These are phyloP conservation scores for Esox niger DNA, from an alignment of 2,113 vertebrate species.

Conservation along the genomic window DNA sequence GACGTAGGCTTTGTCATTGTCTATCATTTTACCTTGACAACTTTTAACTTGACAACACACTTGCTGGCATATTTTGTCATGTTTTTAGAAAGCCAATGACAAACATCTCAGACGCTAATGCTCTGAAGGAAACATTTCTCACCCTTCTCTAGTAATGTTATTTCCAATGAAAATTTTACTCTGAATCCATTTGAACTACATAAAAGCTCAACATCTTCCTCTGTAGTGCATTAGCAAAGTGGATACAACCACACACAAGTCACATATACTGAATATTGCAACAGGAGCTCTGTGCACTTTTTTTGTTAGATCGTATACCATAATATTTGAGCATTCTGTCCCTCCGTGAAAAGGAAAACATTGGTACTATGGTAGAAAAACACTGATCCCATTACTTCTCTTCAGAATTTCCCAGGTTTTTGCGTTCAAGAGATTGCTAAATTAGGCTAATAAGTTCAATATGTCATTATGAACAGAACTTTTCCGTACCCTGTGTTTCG, in stretches of 20 bases:
- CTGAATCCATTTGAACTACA: neutral
- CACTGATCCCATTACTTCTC: neutral
- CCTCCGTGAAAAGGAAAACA: neutral
- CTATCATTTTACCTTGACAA: neutral
- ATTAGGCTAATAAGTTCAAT: neutral
- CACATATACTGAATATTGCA: neutral
- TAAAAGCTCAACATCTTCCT: neutral
- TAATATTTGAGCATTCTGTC: neutral
- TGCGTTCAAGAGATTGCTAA: neutral
- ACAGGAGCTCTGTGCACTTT: neutral
- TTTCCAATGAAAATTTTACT: constrained; percentile 12
- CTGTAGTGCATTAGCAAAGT: neutral
- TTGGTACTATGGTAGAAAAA: neutral
- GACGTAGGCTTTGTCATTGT: neutral
- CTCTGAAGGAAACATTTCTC: constrained; percentile 1
- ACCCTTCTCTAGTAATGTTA: constrained; percentile 1
- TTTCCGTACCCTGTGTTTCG: neutral
- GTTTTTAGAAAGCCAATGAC: neutral
- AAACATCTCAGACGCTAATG: neutral
- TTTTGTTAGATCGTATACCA: neutral
- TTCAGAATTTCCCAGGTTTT: neutral
- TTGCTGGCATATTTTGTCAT: neutral
- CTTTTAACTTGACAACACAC: neutral
- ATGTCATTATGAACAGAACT: neutral
- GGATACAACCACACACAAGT: constrained; percentile 1